Conservation (phyloP, 2,888 invertebrate genomes). For the Biston betularia region DNA sequence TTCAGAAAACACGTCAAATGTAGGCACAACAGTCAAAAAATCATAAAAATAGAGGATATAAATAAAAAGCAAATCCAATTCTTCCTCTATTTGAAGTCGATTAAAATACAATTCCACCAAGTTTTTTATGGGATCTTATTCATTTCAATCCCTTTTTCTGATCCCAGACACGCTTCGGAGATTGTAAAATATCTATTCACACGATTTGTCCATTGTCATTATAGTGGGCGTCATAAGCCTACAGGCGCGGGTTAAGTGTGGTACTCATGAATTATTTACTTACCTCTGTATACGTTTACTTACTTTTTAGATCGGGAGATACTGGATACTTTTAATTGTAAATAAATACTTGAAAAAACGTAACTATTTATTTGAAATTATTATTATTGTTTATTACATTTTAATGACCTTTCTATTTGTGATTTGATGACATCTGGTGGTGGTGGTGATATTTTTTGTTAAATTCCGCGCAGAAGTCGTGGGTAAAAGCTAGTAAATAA, state of each 20-base stretch:
- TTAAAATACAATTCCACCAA: neutral
- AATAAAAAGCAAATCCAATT: neutral
- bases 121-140: neutral
- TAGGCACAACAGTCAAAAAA: no score
- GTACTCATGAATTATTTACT: slow-evolving; percentile 80
- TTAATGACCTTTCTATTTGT: no score
- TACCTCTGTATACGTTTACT: slow-evolving; percentile 49
- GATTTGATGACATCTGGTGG: no score
- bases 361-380: no score
- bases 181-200: slow-evolving; percentile 52
- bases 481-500: no score
- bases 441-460: no score
- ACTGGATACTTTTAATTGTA: neutral
- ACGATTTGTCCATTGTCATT: slow-evolving; percentile 73
- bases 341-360: no score
- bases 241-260: slow-evolving; percentile 62
- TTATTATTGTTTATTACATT: no score
- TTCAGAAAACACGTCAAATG: no score
- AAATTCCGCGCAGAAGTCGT: no score
- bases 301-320: slow-evolving; percentile 17
- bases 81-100: neutral
- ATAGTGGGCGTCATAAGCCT: slow-evolving; percentile 56
- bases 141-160: neutral
- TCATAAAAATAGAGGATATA: no score
- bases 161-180: slow-evolving; percentile 36